phyloP scores from a whole-genome alignment of 2,888 invertebrate species.

The Caradrina kadenii region DNA sequence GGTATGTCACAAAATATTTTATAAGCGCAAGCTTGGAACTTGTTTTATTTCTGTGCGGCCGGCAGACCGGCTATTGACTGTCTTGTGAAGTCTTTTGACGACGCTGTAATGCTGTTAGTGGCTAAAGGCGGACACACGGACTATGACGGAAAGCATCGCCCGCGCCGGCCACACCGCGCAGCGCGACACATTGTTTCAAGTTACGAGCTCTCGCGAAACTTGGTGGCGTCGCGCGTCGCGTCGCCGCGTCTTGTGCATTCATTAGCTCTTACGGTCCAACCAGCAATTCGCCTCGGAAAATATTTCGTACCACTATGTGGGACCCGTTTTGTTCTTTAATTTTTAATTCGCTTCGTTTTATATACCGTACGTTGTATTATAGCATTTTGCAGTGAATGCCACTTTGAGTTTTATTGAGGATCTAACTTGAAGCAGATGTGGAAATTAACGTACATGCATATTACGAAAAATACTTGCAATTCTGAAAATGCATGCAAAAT shows the following conservation, averaged over 20 bases:
- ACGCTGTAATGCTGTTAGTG: slow-evolving; percentile 63
- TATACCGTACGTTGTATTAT: slow-evolving; percentile 10
- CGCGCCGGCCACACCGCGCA: slow-evolving; percentile 2
- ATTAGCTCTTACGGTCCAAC: slow-evolving; percentile 28
- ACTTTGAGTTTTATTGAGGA: slow-evolving; percentile 15
- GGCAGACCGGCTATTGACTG: slow-evolving; percentile 39
- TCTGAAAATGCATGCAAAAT: no score
- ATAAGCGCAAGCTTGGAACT: slow-evolving; percentile 19
- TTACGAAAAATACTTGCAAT: no score
- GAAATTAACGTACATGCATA: background rate
- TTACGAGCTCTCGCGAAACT: slow-evolving; percentile 48
- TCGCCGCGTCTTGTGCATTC: slow-evolving; percentile 22
- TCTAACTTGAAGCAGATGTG: no score
- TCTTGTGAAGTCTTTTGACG: slow-evolving; percentile 57
- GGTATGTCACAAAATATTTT: slow-evolving; percentile 29
- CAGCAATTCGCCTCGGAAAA: slow-evolving; percentile 32
- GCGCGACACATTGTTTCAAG: slow-evolving; percentile 51
- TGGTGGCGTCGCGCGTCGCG: slow-evolving; percentile 8
- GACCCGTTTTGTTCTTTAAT: slow-evolving; percentile 36
- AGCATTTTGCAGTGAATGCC: background rate
- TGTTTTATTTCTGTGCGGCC: slow-evolving; percentile 32
- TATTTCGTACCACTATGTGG: slow-evolving; percentile 31
- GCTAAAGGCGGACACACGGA: slow-evolving; percentile 46
- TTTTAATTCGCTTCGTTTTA: slow-evolving; percentile 37
- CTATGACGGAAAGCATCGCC: slow-evolving; percentile 28